Evolutionary conservation across 2,113 vertebrate genomes (phyloP), one percentile per base, ranked within the genome.

Genomic region (Zapus hudsonius): DNA sequence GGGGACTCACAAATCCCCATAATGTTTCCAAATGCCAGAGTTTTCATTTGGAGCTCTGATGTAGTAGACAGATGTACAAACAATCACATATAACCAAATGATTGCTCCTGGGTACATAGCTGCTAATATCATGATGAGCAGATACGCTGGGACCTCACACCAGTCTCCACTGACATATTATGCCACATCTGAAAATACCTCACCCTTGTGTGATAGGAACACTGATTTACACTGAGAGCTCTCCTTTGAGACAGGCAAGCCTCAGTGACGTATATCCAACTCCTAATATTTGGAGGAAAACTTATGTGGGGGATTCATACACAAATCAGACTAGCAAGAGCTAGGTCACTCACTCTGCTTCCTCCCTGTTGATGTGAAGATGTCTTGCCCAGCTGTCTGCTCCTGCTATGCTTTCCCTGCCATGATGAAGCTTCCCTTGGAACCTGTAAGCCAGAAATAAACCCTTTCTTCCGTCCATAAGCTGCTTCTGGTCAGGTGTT

Each of bases 31-130:
- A 33, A n/a, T n/a, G n/a, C n/a, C n/a, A n/a, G n/a, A n/a, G n/a
- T 94, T 96, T 95, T 96, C 91, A 96, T 94, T 79, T 96, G 87
- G 88, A 95, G 57, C n/a, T 66, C 85, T 90, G 82, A 92, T 95
- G 91, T 88, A 96, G 90, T 90, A 92, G 95, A 96, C 94, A 95
- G 92, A 95, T 88, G 59, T 74, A 11, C 93, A 95, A 94, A 96
- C 76, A 7, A 52, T 88, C 82, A 69, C 42, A 85, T 33, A 33
- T 78, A 93, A 82, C 94, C 89, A 93, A 94, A 90, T 93, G 90
- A 92, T 42, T 94, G n/a, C 79, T 85, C n/a, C 73, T 84, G 66
- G 80, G 47, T 67, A 23, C n/a, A 67, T 84, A 91, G 40, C 72
- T 87, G 52, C 64, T 86, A 33, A 40, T 80, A 17, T 31, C 15